Conservation (phyloP, 92 coral and sea anemone species). For the Palythoa heliodiscus region DNA sequence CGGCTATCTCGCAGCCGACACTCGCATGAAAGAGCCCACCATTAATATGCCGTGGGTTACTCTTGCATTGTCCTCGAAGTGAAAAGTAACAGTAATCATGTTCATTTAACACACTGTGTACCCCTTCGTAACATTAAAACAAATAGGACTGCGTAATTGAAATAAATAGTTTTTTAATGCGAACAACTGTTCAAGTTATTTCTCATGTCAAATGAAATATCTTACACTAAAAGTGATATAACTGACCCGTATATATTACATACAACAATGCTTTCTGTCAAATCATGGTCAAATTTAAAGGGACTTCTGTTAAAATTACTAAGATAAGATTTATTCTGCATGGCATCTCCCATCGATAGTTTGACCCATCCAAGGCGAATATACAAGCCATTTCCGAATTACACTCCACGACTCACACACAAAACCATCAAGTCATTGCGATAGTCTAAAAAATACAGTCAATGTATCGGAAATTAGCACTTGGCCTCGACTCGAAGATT, state of each 20-base stretch:
- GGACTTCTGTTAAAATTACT: background rate
- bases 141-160: background rate
- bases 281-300: background rate
- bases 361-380: background rate
- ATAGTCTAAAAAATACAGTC: too few relatives aligned
- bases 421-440: too few relatives aligned
- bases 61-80: too few relatives aligned
- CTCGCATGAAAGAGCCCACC: too few relatives aligned
- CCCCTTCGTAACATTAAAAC: too few relatives aligned
- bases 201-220: constrained; percentile 5
- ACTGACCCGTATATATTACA: constrained; percentile 17
- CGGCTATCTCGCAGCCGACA: too few relatives aligned
- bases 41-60: too few relatives aligned
- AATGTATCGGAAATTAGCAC: too few relatives aligned
- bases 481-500: too few relatives aligned
- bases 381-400: background rate
- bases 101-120: too few relatives aligned
- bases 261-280: background rate
- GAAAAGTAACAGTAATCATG: too few relatives aligned
- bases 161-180: constrained; percentile 29
- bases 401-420: too few relatives aligned
- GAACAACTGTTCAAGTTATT: constrained; percentile 15
- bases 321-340: background rate
- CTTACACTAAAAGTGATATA: constrained; percentile 9
- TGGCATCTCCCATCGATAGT: background rate